These are phyloP conservation scores for Heliangelus exortis DNA, from an alignment of 2,797 vertebrate genomes.

Conservation along the genomic window DNA sequence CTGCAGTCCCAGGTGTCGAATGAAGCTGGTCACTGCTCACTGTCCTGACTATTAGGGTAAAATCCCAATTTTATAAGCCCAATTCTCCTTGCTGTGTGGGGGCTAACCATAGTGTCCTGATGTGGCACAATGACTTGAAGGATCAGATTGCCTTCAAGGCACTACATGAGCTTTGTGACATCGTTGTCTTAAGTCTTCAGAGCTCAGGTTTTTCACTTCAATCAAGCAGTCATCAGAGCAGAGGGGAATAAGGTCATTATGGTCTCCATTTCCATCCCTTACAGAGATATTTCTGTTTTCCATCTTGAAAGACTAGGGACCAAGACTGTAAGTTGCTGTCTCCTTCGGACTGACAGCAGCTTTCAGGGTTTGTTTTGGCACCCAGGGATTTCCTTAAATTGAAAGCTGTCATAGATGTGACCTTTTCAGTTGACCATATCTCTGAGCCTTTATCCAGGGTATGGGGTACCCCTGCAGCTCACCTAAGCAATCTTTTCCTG, in stretches of 20 bases:
- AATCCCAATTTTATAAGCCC: neutral
- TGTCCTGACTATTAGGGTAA: neutral
- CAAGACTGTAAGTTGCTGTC: neutral
- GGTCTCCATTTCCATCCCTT: neutral
- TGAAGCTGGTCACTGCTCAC: neutral
- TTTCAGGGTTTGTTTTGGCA: neutral
- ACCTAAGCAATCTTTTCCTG: neutral
- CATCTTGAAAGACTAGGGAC: neutral
- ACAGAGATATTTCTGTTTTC: neutral
- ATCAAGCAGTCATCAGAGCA: neutral
- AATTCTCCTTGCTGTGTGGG: neutral
- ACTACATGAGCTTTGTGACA: neutral
- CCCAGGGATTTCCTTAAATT: neutral
- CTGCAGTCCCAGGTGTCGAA: neutral
- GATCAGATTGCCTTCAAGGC: neutral
- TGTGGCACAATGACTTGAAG: neutral
- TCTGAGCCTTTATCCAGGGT: neutral
- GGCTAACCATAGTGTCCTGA: neutral
- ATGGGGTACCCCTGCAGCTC: neutral
- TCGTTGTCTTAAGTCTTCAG: neutral
- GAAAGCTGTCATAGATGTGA: neutral
- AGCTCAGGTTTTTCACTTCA: neutral
- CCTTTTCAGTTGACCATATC: neutral
- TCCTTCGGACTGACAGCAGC: neutral
- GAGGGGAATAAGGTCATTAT: neutral